Evolutionary conservation across 1,140 invertebrate genomes (phyloP).

Genomic region (Bathynomus jamesi): DNA sequence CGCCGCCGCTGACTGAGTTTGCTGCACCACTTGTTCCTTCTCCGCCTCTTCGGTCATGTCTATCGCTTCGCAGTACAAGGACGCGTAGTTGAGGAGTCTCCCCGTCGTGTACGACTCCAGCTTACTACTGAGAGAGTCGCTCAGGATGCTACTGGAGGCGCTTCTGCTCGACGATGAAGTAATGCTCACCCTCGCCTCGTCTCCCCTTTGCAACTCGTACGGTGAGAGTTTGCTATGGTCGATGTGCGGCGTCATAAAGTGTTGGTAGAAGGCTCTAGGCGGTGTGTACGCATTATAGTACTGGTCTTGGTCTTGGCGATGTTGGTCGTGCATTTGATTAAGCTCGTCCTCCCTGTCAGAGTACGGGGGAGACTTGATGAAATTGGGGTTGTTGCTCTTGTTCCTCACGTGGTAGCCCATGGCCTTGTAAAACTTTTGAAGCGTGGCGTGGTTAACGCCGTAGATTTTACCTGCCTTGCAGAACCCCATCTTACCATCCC

Average conservation of each 20-base stretch:
- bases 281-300: neutral
- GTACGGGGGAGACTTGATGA: neutral
- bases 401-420: conserved; percentile 30
- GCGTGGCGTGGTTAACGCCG: conserved; percentile 44
- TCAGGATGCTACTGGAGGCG: neutral
- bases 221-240: neutral
- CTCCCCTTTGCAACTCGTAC: neutral
- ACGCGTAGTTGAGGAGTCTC: neutral
- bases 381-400: conserved; percentile 23
- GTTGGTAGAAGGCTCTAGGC: neutral
- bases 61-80: neutral
- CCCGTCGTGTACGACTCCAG: neutral
- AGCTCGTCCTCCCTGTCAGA: neutral
- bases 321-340: neutral
- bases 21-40: neutral
- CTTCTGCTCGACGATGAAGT: neutral
- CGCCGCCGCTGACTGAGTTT: too few relatives aligned
- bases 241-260: neutral
- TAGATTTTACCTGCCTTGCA: conserved; percentile 71
- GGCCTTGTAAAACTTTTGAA: conserved; percentile 30
- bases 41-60: neutral
- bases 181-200: neutral
- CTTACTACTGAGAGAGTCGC: neutral
- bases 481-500: conserved; percentile 70
- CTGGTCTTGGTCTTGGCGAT: neutral